Conservation (phyloP, 2,113 vertebrate species). For the Mungos mungo region DNA sequence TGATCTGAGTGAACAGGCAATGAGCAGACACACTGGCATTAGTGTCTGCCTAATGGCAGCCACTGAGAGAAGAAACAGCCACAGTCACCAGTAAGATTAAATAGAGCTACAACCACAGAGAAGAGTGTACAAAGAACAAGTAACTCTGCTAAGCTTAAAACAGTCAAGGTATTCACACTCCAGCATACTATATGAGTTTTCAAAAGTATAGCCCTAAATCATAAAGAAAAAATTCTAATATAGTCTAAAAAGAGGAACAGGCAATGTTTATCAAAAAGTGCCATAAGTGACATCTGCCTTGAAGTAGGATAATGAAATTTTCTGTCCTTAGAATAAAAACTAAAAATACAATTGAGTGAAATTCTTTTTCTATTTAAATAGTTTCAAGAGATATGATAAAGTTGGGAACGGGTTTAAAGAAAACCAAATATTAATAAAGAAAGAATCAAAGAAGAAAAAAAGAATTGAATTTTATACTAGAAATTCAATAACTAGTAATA, state of each 20-base stretch:
- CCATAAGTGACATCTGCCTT: background rate
- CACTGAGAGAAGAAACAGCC: background rate
- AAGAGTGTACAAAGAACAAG: background rate
- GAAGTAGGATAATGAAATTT: background rate
- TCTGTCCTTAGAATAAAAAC: constrained; percentile 36
- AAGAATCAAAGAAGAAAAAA: constrained; percentile 27
- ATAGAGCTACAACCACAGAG: background rate
- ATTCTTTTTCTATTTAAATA: constrained; percentile 34
- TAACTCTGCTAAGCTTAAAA: background rate
- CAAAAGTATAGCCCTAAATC: background rate
- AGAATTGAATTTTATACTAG: background rate
- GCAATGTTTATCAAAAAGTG: background rate
- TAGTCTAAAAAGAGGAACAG: background rate
- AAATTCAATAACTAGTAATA: background rate
- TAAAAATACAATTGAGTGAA: constrained; percentile 43
- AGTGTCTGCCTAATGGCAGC: background rate
- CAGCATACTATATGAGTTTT: background rate
- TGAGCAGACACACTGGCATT: background rate
- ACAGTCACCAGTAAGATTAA: background rate
- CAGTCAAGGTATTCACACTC: background rate
- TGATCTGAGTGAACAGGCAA: background rate
- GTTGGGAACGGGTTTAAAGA: constrained; percentile 1
- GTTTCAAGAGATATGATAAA: constrained; percentile 31
- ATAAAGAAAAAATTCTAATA: background rate
- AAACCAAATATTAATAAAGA: constrained; percentile 30